These are phyloP conservation scores for Trichechus manatus DNA, from an alignment of 2,113 vertebrate species.

Conservation along the genomic window DNA sequence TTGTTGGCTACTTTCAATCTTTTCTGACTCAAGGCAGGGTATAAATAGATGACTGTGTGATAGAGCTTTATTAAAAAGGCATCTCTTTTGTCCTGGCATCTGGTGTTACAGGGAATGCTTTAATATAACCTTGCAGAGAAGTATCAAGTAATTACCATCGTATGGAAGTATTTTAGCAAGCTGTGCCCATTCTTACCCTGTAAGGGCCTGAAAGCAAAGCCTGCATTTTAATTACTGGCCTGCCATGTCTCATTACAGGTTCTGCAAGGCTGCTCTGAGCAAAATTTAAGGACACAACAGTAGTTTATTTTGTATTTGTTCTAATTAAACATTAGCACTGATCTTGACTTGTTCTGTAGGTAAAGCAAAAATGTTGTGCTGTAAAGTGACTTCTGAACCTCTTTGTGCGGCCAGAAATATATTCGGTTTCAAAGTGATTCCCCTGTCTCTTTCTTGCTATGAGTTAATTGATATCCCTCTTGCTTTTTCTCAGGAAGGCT, in stretches of 20 bases:
- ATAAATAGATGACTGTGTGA: constrained; percentile 67
- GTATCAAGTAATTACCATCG: constrained; percentile 49
- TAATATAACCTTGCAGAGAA: constrained; percentile 65
- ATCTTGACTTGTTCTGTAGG: constrained; percentile 34
- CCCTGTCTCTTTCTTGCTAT: not conserved
- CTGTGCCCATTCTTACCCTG: constrained; percentile 50
- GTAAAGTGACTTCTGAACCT: constrained; percentile 1
- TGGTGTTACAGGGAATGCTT: constrained; percentile 43
- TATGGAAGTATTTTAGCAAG: constrained; percentile 20
- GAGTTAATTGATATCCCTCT: not conserved
- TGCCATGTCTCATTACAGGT: constrained; percentile 64
- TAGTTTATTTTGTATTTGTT: constrained; percentile 69
- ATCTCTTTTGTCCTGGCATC: constrained; percentile 64
- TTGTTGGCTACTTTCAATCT: constrained; percentile 18
- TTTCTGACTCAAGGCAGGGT: constrained; percentile 68
- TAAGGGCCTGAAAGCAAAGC: constrained; percentile 61
- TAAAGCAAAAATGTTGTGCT: not conserved
- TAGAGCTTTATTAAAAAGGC: constrained; percentile 65
- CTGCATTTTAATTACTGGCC: constrained; percentile 71
- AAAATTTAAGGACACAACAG: constrained; percentile 43
- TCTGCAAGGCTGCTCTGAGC: constrained; percentile 43
- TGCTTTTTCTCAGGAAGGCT: not conserved
- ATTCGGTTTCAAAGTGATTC: not conserved
- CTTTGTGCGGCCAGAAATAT: not conserved
- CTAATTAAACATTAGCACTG: constrained; percentile 63